Evolutionary conservation across 2,888 invertebrate species (phyloP), one percentile per base, ranked within the genome.

Genomic region (Mechanitis messenoides): DNA sequence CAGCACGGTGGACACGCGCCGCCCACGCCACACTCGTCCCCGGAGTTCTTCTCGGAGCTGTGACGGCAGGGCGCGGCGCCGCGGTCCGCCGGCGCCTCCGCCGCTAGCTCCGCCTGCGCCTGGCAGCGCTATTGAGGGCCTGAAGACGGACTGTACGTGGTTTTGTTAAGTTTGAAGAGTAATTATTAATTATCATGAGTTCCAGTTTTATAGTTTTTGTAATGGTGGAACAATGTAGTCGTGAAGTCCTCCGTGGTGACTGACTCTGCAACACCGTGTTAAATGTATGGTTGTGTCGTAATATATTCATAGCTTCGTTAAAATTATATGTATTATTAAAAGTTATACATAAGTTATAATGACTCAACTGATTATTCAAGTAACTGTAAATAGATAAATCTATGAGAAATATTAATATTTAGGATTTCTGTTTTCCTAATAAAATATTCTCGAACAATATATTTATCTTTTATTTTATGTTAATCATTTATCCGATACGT

Each of bases 231-330:
- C 87, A 81, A 79, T 87, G 73, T 71, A 74, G 81, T 77, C 80
- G 73, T 68, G 70, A 71, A 63, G 76, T 75, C 74, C 74, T 69
- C 62, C 68, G 67, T 74, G 70, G 69, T 69, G 78, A 80, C 79
- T 79, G 67, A 69, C 71, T 71, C 61, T 9, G 28, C 69, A 74
- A 74, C 85, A 83, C 87, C 89, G 86, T 87, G 87, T 87, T 89
- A 85, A 88, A 86, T 87, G 82, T 90, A 90, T 90, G 91, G 91
- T 91, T 91, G 91, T 91, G 91, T 90, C 90, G 84, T 90, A 89
- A 86, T 83, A 87, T 88, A 88, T 87, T 79, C 83, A 85, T 88
- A 87, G 87, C 84, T 88, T 88, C 83, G 88, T 88, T 87, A 85
- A 79, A 78, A 71, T 20, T 79, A 80, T 80, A 77, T 78, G 81